These are phyloP conservation scores for Caenorhabditis sp. DNA, from an alignment of 2,888 invertebrate genomes.

Conservation along the genomic window DNA sequence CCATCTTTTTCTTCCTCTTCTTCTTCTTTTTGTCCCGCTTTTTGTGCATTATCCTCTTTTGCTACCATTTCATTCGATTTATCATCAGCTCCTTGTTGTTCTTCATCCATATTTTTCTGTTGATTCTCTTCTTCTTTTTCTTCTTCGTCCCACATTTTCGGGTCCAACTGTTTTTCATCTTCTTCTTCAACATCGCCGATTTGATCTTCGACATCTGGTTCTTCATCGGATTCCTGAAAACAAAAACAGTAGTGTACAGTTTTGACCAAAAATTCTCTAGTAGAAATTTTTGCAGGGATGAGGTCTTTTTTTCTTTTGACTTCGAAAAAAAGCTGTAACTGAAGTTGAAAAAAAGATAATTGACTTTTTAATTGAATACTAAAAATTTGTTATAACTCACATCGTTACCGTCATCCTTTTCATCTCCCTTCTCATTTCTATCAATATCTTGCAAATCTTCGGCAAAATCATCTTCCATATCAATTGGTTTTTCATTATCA, in stretches of 20 bases:
- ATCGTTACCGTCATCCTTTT: conserved; percentile 76
- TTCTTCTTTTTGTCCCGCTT: conserved; percentile 72
- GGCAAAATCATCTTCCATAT: conserved; percentile 70
- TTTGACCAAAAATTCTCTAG: too few relatives aligned
- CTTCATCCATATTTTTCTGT: conserved; percentile 78
- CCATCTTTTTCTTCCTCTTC: conserved; percentile 28
- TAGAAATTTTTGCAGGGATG: too few relatives aligned
- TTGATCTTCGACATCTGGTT: conserved; percentile 56
- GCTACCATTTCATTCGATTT: conserved; percentile 73
- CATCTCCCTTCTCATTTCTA: conserved; percentile 74
- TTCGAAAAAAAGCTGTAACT: neutral
- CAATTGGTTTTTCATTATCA: conserved; percentile 68
- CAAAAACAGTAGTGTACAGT: too few relatives aligned
- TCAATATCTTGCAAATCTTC: conserved; percentile 66
- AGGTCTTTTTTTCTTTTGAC: too few relatives aligned
- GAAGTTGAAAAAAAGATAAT: neutral
- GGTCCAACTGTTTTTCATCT: conserved; percentile 84
- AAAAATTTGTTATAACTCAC: conserved; percentile 24
- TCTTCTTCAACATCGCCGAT: conserved; percentile 73
- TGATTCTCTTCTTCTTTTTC: conserved; percentile 62
- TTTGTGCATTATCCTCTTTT: conserved; percentile 68
- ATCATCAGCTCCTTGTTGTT: conserved; percentile 53
- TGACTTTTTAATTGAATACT: too few relatives aligned
- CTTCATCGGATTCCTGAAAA: conserved; percentile 35
- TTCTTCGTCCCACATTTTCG: conserved; percentile 92